Percentiles rank a stretch among this genome's conserved stretches.
Conservation (phyloP, 2,113 vertebrate species). For the Pachyramphus minor region DNA sequence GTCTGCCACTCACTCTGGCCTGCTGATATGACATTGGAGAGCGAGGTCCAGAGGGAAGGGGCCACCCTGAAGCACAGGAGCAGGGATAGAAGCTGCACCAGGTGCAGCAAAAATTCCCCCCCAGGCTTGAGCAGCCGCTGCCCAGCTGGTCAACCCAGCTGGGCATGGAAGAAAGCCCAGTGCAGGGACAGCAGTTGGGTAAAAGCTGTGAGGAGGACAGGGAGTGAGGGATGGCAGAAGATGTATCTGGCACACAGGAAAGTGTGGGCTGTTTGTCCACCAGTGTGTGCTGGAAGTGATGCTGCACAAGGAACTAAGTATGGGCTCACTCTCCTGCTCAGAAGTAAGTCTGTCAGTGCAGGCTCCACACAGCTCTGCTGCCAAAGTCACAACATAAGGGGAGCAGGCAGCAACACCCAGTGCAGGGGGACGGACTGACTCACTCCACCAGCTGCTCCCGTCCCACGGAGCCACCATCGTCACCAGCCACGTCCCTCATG, state of each 20-base stretch:
- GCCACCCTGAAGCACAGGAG: background rate
- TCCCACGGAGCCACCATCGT: fast-evolving
- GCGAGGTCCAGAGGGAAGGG: fast-evolving
- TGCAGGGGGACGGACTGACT: fast-evolving
- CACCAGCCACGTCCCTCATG: background rate
- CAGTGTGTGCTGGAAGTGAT: background rate
- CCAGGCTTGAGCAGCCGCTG: background rate
- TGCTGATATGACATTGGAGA: fast-evolving
- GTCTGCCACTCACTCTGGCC: background rate
- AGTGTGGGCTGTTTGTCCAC: fast-evolving
- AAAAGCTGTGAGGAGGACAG: background rate
- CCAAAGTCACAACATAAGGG: fast-evolving
- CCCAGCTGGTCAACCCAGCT: background rate
- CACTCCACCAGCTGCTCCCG: fast-evolving
- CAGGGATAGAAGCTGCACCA: background rate
- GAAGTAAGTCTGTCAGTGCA: fast-evolving
- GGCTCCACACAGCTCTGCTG: background rate
- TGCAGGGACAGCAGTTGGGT: background rate
- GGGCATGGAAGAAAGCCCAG: background rate
- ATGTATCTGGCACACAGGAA: background rate
- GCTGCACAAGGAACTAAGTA: background rate
- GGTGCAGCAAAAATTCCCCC: background rate
- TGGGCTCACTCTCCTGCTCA: background rate
- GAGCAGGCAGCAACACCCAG: background rate
- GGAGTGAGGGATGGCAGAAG: background rate